A percentile compares a stretch with the other conserved stretches of the same genome.
These are phyloP conservation scores for Rosalia funebris DNA, from an alignment of 2,888 invertebrate species.

Conservation along the genomic window DNA sequence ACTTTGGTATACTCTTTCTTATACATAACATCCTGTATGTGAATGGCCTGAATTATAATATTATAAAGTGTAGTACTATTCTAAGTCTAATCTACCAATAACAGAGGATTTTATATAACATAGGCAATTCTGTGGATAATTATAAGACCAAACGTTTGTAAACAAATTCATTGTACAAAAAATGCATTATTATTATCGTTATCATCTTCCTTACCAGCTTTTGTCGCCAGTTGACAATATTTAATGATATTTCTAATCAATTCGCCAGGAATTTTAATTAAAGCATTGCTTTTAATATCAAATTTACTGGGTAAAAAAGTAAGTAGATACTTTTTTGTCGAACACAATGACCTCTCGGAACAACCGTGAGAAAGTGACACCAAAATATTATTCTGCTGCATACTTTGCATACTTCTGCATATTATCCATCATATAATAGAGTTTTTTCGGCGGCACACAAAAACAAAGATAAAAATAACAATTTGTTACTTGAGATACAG, in stretches of 20 bases:
- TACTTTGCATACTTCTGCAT: slow-evolving; percentile 17
- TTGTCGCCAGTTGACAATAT: no score
- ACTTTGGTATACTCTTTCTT: no score
- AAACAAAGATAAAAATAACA: background rate
- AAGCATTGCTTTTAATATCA: background rate
- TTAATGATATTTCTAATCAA: background rate
- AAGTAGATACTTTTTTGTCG: background rate
- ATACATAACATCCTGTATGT: no score
- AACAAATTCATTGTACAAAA: no score
- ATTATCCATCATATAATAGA: background rate
- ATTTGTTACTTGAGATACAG: background rate
- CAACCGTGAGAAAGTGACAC: slow-evolving; percentile 15
- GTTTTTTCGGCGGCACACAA: background rate
- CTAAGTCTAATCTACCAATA: no score
- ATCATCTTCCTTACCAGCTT: no score
- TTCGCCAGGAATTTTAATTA: slow-evolving; percentile 3
- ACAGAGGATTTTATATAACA: no score
- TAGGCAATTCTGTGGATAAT: no score
- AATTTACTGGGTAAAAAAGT: slow-evolving; percentile 1
- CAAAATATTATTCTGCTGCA: background rate
- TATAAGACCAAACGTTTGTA: no score
- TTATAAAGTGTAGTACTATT: no score
- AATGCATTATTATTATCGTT: no score
- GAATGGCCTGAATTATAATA: no score
- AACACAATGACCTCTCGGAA: slow-evolving; percentile 4